Evolutionary conservation across 2,113 vertebrate genomes (phyloP), one percentile per base, ranked within the genome.

Genomic region (Ctenomys sociabilis): DNA sequence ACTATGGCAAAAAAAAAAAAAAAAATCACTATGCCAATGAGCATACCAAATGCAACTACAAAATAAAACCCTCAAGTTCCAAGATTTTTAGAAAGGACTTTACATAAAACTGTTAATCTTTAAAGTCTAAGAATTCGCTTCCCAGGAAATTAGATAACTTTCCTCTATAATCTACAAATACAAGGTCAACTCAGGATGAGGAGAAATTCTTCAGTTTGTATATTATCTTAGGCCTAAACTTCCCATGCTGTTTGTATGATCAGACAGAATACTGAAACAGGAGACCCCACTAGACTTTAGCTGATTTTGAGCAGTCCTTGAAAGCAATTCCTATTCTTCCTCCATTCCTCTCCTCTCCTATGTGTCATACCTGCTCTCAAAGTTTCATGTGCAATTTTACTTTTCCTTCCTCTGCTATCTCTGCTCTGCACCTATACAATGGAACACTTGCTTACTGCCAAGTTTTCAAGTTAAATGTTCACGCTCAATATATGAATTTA

Each of bases 141-240:
- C 28, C 85, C 95, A 94, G 57, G 89, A 93, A 95, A 88, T 45
- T 5, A 95, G 0, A 37, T 5, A 49, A 37, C 30, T 93, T 82
- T 66, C 43, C 24, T 89, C 37, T 9, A 95, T 35, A 94, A 95
- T 52, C 49, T 86, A 68, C 22, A 85, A 22, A 94, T 81, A 17
- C 12, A 43, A 91, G 70, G 54, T 91, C 40, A 85, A 40, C n/a
- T 85, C 21, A 64, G 5, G 12, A 7, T 92, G 49, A 93, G 32
- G 88, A 94, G 87, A 94, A 95, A 95, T 68, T 94, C 26, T 80
- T 91, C 88, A 32, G 52, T 86, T 28, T 77, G 14, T 57, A 35
- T 0, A 24, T n/a, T 35, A 85, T 5, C 13, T 52, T 73, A 61
- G 77, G 45, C n/a, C 64, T 81, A 85, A 82, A 82, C 54, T 80